phyloP scores from a whole-genome alignment of 2,797 vertebrate genomes.

The Thunnus albacares region DNA sequence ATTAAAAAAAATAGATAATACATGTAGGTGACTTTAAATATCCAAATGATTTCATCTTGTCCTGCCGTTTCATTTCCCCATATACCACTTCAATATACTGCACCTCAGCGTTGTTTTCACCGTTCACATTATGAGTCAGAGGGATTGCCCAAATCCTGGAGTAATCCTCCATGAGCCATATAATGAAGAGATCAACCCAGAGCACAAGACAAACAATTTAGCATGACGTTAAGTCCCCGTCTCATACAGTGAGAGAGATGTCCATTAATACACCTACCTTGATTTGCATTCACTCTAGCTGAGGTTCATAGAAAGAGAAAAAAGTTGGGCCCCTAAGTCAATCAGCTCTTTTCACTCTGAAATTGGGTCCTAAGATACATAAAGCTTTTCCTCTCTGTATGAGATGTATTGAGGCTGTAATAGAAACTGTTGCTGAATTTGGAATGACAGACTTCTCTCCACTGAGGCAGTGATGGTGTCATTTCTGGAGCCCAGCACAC shows the following conservation, averaged over 20 bases:
- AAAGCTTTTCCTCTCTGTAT: conserved; percentile 63
- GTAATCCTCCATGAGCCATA: conserved; percentile 83
- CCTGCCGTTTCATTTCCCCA: conserved; percentile 30
- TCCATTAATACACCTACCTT: conserved; percentile 85
- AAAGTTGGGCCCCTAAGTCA: conserved; percentile 81
- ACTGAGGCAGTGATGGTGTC: conserved; percentile 1
- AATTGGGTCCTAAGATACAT: conserved; percentile 46
- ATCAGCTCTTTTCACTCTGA: conserved; percentile 78
- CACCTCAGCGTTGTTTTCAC: conserved; percentile 52
- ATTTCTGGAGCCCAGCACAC: conserved; percentile 6
- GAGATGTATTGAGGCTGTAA: conserved; percentile 49
- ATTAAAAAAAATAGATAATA: conserved; percentile 9
- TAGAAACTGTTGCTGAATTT: conserved; percentile 75
- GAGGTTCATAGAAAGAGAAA: conserved; percentile 76
- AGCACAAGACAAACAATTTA: conserved; percentile 88
- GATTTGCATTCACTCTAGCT: conserved; percentile 84
- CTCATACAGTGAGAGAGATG: conserved; percentile 82
- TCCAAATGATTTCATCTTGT: conserved; percentile 34
- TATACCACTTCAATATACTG: conserved; percentile 47
- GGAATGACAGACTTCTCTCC: conserved; percentile 38
- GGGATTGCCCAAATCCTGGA: conserved; percentile 85
- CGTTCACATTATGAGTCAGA: conserved; percentile 84
- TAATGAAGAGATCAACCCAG: conserved; percentile 91
- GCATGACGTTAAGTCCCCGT: conserved; percentile 78
- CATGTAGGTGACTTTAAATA: conserved; percentile 21